Conservation (phyloP, 2,888 invertebrate species). For the Megamerina dolium region DNA sequence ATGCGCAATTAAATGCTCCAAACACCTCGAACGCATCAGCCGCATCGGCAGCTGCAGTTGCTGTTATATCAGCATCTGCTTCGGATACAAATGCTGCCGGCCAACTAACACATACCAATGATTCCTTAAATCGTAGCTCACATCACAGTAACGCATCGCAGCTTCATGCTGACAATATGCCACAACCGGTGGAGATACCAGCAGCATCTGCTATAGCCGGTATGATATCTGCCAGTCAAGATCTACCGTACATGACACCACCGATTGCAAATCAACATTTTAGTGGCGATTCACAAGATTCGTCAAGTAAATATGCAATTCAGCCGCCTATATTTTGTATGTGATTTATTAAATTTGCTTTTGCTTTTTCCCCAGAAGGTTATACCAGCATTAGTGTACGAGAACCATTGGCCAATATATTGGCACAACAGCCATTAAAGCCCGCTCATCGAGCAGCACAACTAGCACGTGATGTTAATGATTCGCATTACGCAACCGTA, state of each 20-base stretch:
- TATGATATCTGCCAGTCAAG: constrained; percentile 78
- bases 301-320: constrained; percentile 58
- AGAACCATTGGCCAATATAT: constrained; percentile 75
- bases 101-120: constrained; percentile 16
- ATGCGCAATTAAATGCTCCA: constrained; percentile 47
- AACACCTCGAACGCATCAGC: constrained; percentile 33
- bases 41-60: constrained; percentile 22
- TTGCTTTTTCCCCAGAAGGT: constrained; percentile 58
- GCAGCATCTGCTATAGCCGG: constrained; percentile 85
- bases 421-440: constrained; percentile 57
- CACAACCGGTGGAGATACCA: constrained; percentile 59
- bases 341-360: constrained; percentile 1
- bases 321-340: background rate
- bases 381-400: constrained; percentile 88
- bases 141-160: constrained; percentile 30
- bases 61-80: constrained; percentile 27
- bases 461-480: constrained; percentile 48
- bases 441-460: constrained; percentile 47
- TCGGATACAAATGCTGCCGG: constrained; percentile 9
- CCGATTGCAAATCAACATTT: constrained; percentile 67
- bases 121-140: constrained; percentile 22
- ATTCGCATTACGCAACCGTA: constrained; percentile 82
- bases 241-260: constrained; percentile 84
- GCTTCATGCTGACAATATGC: constrained; percentile 25
- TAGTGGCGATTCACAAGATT: constrained; percentile 87